Percentiles rank a stretch among this genome's conserved stretches.
Evolutionary conservation across 2,113 vertebrate genomes (phyloP).

Genomic region (Microcebus tavaratra): DNA sequence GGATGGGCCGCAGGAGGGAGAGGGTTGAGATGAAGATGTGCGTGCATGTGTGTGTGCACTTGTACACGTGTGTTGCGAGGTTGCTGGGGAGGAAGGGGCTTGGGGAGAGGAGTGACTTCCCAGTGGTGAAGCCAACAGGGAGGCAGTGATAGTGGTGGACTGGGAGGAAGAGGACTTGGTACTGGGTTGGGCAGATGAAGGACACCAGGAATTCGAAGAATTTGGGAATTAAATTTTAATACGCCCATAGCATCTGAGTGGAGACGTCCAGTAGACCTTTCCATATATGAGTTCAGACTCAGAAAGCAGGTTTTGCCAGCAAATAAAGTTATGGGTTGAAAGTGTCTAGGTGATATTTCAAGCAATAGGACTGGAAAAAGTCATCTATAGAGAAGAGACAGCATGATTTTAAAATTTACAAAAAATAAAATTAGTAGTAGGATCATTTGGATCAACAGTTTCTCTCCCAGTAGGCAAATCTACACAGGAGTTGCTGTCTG

Average conservation of each 20-base stretch:
- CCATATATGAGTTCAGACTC: neutral
- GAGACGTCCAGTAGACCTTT: neutral
- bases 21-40: neutral
- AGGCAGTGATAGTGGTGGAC: rapidly evolving
- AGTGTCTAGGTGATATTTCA: neutral
- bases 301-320: neutral
- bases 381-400: no score
- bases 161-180: no score
- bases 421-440: neutral
- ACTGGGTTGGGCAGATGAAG: no score
- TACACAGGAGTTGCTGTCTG: neutral
- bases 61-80: neutral
- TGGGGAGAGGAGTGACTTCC: no score
- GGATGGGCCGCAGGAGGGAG: neutral
- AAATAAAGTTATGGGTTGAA: neutral
- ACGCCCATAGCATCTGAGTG: no score
- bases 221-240: neutral
- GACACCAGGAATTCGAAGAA: neutral
- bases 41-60: rapidly evolving
- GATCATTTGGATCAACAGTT: neutral
- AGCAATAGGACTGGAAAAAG: neutral
- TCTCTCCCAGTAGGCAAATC: neutral
- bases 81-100: neutral
- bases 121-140: no score
- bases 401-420: neutral